These are phyloP conservation scores for Anisognathus igniventris DNA, from an alignment of 2,797 vertebrate species.

Conservation along the genomic window DNA sequence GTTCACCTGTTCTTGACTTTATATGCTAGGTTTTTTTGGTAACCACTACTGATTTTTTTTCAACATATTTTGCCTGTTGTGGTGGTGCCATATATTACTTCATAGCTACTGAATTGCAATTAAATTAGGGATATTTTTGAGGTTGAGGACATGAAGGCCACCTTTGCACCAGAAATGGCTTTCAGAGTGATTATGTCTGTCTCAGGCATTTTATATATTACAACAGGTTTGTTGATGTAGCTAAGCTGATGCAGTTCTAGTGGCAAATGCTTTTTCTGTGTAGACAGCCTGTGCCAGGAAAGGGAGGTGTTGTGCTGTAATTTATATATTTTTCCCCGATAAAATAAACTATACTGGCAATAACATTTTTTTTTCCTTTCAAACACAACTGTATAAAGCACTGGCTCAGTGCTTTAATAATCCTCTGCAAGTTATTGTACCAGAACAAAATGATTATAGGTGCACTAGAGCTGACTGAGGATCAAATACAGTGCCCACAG, in stretches of 20 bases:
- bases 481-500: background rate
- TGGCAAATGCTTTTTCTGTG: slow-evolving; percentile 1
- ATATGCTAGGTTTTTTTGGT: background rate
- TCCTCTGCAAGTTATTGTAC: background rate
- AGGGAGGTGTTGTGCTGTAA: background rate
- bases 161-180: background rate
- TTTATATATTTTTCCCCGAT: background rate
- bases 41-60: background rate
- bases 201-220: background rate
- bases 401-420: slow-evolving; percentile 25
- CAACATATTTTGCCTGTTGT: background rate
- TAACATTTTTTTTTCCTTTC: background rate
- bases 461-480: background rate
- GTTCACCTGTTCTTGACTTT: background rate
- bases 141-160: background rate
- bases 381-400: background rate
- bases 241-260: background rate
- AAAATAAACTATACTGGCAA: slow-evolving; percentile 20
- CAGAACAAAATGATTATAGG: background rate
- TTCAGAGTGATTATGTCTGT: background rate
- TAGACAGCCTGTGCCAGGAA: background rate
- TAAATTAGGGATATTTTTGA: background rate
- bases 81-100: background rate
- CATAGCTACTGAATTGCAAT: background rate
- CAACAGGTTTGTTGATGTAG: background rate